Evolutionary conservation across 2,113 vertebrate species (phyloP), one percentile per base, ranked within the genome.

Genomic region (Dicaeum eximium): DNA sequence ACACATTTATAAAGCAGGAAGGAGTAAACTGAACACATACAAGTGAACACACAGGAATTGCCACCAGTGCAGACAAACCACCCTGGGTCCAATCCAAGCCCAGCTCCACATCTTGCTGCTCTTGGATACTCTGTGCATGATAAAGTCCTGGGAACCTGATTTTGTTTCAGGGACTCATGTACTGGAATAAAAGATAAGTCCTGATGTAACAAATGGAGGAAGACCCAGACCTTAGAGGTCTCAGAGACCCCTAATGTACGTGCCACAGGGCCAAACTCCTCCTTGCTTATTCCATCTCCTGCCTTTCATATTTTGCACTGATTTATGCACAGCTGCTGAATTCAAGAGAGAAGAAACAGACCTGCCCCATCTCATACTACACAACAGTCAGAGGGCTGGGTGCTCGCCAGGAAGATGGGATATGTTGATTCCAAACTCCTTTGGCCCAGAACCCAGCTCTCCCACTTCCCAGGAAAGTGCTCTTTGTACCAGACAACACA

Each of bases 1-100:
- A 35, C 5, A 7, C 13, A 60, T 35, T 71, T 81, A 48, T 16
- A 58, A 70, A 69, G 38, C 37, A 37, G 16, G 10, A 12, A 57
- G 30, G 35, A 66, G n/a, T 50, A 80, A 65, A 69, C 0, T 35
- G 48, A 15, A 51, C 28, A 23, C 0, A 0, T 2, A 56, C 9
- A 15, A 60, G 3, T 47, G 70, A 95, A 89, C 15, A 56, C 10
- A 57, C 0, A 61, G 25, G n/a, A 22, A 47, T 0, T 42, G 25
- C 5, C 38, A 82, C 25, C 24, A 35, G 25, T 0, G 10, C 0
- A 1, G 37, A 47, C 3, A 8, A 85, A 92, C 17, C 58, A 45
- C 44, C 25, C 24, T 35, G 54, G 37, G 47, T 73, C 20, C 50
- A 80, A 19, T 18, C 17, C 61, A 72, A 74, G 64, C 30, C 33